Conservation (phyloP, 2,888 invertebrate genomes). For the Metacarcinus magister region DNA sequence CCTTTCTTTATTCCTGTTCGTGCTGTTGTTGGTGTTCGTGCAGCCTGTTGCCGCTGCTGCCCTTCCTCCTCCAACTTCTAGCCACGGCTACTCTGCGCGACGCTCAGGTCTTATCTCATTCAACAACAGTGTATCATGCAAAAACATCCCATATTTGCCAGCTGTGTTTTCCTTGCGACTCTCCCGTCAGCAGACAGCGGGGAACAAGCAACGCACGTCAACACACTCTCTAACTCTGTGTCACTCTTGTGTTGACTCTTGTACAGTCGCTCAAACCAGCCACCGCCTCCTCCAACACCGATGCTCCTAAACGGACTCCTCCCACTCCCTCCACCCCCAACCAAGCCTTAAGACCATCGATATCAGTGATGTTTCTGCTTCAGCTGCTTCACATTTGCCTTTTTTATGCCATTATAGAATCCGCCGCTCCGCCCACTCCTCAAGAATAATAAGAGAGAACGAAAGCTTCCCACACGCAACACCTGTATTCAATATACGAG, state of each 20-base stretch:
- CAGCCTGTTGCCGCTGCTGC: background rate
- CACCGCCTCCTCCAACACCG: background rate
- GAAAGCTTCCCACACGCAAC: background rate
- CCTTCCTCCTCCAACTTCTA: background rate
- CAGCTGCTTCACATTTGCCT: background rate
- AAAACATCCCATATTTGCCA: slow-evolving; percentile 8
- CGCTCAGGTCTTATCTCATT: slow-evolving; percentile 32
- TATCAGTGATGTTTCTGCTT: slow-evolving; percentile 40
- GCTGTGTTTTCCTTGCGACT: slow-evolving; percentile 15
- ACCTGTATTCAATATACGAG: background rate
- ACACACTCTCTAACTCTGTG: slow-evolving; percentile 6
- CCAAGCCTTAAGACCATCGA: background rate
- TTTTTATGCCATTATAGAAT: background rate
- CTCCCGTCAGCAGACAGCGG: background rate
- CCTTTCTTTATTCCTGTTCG: background rate
- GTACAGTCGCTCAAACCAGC: slow-evolving; percentile 19
- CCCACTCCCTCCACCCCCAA: background rate
- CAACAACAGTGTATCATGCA: slow-evolving; percentile 46
- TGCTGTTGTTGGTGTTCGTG: background rate
- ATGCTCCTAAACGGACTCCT: background rate
- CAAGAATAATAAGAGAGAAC: background rate
- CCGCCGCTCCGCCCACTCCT: background rate
- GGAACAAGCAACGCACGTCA: slow-evolving; percentile 44
- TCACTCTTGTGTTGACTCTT: slow-evolving; percentile 46
- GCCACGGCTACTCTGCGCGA: background rate